Base-by-base conservation (phyloP, 2,113 vertebrate genomes). In the Chloropsis hardwickii region DNA sequence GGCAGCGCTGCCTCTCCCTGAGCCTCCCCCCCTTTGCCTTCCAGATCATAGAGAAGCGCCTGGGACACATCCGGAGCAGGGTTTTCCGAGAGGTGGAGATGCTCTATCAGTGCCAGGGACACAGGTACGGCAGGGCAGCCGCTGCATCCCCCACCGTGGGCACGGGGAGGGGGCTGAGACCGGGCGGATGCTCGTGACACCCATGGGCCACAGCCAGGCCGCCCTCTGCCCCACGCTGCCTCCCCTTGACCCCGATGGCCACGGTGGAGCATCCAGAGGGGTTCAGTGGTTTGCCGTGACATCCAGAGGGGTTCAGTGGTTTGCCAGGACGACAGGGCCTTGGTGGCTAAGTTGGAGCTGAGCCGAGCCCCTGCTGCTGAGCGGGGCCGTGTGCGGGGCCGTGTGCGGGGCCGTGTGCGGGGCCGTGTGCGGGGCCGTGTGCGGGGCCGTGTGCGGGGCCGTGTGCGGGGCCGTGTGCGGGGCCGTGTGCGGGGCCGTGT, bases 81-180 rank as follows among this genome's bases (percentile, higher is more conserved):
- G 99, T 99, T 57, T 99, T 99, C 95, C 98, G 99, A 28, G 99
- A 99, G 96, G 99, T 99, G 95, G 99, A 99, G 97, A 99, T 99
- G 99, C 98, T 99, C n/a, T 99, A 99, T 62, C 99, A 99, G 97
- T 99, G 99, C 97, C 99, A 99, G 98, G 99, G 99, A n/a, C 99
- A 99, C 97, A 99, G 99, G 99, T 99, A 98, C 4, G 0, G 4
- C 0, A 1, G 40, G 60, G 31, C 64, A 37, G 37, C 37, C 37
- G 37, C 37, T 37, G 37, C 37, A 10, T 33, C 14, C 29, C 28
- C n/a, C 6, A 0, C 10, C 1, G 0, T 1, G 29, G 50, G 35
- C 24, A 7, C 1, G 4, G 51, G 15, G 24, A 29, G 35, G 0
- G 10, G 72, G 67, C 81, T 42, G 67, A 58, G 67, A 14, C 25